Evolutionary conservation across 2,797 vertebrate genomes (phyloP).

Genomic region (Odontamblyopus rebecca): DNA sequence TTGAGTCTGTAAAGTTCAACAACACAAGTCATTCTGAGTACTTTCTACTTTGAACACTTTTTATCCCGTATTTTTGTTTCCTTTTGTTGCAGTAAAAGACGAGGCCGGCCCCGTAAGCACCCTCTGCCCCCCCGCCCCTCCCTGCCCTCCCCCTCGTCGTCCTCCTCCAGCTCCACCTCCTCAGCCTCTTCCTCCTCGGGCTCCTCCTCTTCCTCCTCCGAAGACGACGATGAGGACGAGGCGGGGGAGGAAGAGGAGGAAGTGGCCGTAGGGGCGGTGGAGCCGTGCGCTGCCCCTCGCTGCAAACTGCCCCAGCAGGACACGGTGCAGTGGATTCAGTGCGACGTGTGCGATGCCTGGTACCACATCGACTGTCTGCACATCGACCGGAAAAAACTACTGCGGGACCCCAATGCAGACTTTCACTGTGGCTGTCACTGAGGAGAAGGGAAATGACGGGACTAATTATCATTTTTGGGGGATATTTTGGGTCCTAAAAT

Average conservation of each 20-base stretch:
- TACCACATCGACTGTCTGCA: conserved; percentile 84
- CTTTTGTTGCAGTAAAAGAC: conserved; percentile 69
- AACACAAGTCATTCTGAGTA: background rate
- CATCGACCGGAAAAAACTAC: conserved; percentile 74
- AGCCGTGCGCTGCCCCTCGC: conserved; percentile 78
- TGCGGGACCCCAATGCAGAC: conserved; percentile 79
- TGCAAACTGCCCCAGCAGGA: conserved; percentile 85
- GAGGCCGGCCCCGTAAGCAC: conserved; percentile 82
- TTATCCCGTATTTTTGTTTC: background rate
- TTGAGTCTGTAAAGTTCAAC: background rate
- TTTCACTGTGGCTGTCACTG: conserved; percentile 84
- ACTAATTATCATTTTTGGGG: background rate
- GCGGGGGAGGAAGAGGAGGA: conserved; percentile 49
- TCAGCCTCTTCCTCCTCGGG: conserved; percentile 67
- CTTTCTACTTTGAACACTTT: background rate
- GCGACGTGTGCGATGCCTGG: conserved; percentile 86
- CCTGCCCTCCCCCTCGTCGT: conserved; percentile 71
- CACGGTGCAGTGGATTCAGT: conserved; percentile 89
- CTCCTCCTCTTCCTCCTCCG: conserved; percentile 66
- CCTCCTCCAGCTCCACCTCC: conserved; percentile 69
- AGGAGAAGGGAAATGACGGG: conserved; percentile 5
- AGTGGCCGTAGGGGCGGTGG: conserved; percentile 40
- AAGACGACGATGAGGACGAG: conserved; percentile 21
- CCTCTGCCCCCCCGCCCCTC: conserved; percentile 72
- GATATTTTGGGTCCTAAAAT: background rate